A percentile compares a stretch with the other conserved stretches of the same genome.
These are phyloP conservation scores for Nicator chloris DNA, from an alignment of 2,113 vertebrate genomes.

Conservation along the genomic window DNA sequence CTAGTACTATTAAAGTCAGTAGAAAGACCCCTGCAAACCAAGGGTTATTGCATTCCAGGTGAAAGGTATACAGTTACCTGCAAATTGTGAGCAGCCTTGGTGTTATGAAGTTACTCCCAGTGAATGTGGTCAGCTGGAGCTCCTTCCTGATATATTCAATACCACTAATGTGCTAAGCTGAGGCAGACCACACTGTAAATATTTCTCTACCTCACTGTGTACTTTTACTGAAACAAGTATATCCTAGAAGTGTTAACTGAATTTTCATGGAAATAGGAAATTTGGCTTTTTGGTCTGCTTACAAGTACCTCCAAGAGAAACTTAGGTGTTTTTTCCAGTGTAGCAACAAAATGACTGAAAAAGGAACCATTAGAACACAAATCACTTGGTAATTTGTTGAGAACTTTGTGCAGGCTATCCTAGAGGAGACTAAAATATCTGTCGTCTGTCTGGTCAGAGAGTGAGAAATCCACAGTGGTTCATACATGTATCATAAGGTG, in stretches of 20 bases:
- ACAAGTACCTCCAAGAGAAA: not conserved
- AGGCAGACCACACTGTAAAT: not conserved
- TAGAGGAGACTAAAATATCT: not conserved
- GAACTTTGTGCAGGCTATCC: not conserved
- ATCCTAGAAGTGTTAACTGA: not conserved
- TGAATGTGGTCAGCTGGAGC: not conserved
- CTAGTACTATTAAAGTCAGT: not conserved
- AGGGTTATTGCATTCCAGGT: not conserved
- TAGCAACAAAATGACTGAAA: not conserved
- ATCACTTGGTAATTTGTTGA: not conserved
- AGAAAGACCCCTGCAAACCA: not conserved
- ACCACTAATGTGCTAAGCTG: not conserved
- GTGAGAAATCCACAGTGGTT: not conserved
- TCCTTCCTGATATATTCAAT: not conserved
- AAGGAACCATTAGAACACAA: not conserved
- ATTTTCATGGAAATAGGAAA: not conserved
- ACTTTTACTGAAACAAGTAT: not conserved
- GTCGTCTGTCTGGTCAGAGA: not conserved
- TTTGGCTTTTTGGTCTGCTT: not conserved
- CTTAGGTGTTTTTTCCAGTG: not conserved
- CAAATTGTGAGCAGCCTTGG: not conserved
- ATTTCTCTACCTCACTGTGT: not conserved
- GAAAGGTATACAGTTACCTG: not conserved
- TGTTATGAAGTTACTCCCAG: not conserved
- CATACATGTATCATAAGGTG: not conserved